Conservation (phyloP, 2,888 invertebrate species). For the Drosophila quinaria region DNA sequence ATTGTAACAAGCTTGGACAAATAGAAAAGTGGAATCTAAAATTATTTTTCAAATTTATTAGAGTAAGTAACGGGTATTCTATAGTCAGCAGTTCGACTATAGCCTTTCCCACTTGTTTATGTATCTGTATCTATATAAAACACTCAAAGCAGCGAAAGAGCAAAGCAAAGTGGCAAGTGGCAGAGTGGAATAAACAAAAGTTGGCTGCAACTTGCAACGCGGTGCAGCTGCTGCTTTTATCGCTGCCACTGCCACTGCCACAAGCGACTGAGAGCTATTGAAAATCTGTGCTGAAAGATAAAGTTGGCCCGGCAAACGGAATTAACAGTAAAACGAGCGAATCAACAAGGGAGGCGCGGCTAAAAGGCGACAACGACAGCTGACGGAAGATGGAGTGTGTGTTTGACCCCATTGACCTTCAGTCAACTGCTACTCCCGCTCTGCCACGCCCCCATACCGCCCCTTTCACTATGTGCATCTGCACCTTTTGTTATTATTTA, state of each 20-base stretch:
- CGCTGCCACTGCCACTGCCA: conserved; percentile 10
- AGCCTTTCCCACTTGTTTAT: no score
- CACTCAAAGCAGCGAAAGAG: conserved; percentile 23
- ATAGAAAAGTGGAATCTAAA: no score
- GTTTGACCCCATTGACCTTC: conserved; percentile 54
- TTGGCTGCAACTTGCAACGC: conserved; percentile 39
- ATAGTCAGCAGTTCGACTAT: no score
- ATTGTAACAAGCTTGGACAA: no score
- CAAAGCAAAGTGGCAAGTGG: conserved; percentile 36
- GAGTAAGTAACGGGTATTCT: no score
- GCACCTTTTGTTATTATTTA: conserved; percentile 5
- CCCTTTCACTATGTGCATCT: neutral
- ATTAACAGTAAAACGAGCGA: conserved; percentile 54
- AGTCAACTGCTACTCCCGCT: neutral
- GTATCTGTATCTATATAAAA: conserved; percentile 2
- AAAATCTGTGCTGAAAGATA: conserved; percentile 72
- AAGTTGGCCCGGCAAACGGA: conserved; percentile 69
- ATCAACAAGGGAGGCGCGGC: conserved; percentile 27
- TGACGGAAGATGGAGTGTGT: conserved; percentile 13
- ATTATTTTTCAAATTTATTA: no score
- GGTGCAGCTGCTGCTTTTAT: conserved; percentile 41
- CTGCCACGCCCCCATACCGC: neutral
- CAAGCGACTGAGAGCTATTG: conserved; percentile 46
- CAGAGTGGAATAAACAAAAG: conserved; percentile 60
- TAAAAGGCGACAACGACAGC: conserved; percentile 15